Conservation (phyloP, 64 coral and sea anemone genomes). For the Stylophora pistillata region DNA sequence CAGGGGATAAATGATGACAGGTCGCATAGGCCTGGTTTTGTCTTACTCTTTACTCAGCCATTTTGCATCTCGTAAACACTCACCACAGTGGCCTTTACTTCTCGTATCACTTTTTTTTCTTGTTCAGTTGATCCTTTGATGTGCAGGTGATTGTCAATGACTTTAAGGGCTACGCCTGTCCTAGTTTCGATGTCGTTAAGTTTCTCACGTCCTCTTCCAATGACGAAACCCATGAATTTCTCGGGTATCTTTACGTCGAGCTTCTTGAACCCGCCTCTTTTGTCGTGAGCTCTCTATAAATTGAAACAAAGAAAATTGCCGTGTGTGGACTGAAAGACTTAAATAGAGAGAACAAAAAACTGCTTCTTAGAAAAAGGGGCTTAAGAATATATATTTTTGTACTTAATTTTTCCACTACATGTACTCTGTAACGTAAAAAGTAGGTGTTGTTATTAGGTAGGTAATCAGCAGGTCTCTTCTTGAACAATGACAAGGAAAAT, state of each 20-base stretch:
- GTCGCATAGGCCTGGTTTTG: no score
- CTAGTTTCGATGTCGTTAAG: slow-evolving; percentile 3
- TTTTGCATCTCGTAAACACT: no score
- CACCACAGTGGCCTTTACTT: slow-evolving; percentile 18
- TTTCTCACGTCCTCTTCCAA: slow-evolving; percentile 24
- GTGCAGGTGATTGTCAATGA: slow-evolving; percentile 1
- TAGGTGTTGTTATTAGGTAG: no score
- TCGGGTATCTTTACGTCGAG: neutral
- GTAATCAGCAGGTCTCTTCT: no score
- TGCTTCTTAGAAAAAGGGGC: neutral
- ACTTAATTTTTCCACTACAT: no score
- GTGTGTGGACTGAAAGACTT: neutral
- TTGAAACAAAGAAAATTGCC: neutral
- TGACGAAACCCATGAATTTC: neutral
- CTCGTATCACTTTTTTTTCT: slow-evolving; percentile 1
- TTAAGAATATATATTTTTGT: no score
- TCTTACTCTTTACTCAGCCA: no score
- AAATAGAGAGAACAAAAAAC: neutral
- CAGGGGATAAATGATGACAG: no score
- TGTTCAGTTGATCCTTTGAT: neutral
- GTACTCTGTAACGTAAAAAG: no score
- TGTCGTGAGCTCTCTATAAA: neutral
- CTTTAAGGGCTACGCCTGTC: neutral
- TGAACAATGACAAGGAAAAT: no score
- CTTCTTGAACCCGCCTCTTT: neutral